These are phyloP conservation scores for Morinoia aosen DNA, from an alignment of 2,888 invertebrate genomes.

Conservation along the genomic window DNA sequence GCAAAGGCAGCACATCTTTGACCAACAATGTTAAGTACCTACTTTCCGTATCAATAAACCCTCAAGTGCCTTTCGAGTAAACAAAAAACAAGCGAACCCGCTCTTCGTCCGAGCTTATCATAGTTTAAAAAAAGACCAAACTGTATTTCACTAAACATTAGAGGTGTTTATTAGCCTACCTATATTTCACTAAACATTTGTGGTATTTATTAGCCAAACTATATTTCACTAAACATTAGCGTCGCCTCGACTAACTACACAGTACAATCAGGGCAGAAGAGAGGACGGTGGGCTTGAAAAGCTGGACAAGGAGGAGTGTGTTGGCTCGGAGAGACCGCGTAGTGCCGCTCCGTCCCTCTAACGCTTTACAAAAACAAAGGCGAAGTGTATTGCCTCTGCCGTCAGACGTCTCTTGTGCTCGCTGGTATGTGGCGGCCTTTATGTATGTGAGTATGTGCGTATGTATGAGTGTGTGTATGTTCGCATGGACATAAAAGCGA, in stretches of 20 bases:
- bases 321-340: background rate
- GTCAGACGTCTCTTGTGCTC: background rate
- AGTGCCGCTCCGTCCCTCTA: background rate
- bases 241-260: background rate
- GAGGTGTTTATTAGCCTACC: background rate
- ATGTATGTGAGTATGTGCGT: no score
- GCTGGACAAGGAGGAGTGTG: conserved; percentile 6
- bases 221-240: background rate
- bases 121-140: no score
- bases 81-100: no score
- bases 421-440: background rate
- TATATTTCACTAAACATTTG: background rate
- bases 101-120: no score
- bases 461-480: no score
- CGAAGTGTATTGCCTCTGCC: conserved; percentile 30
- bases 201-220: background rate
- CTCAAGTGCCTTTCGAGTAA: no score
- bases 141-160: no score
- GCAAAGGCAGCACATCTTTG: no score
- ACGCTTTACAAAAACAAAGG: conserved; percentile 27
- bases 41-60: no score
- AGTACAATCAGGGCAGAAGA: background rate
- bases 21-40: no score
- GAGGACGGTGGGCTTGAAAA: background rate
- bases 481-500: background rate